Evolutionary conservation across 2,797 vertebrate species (phyloP), one percentile per base, ranked within the genome.

Genomic region (Aeoliscus strigatus): DNA sequence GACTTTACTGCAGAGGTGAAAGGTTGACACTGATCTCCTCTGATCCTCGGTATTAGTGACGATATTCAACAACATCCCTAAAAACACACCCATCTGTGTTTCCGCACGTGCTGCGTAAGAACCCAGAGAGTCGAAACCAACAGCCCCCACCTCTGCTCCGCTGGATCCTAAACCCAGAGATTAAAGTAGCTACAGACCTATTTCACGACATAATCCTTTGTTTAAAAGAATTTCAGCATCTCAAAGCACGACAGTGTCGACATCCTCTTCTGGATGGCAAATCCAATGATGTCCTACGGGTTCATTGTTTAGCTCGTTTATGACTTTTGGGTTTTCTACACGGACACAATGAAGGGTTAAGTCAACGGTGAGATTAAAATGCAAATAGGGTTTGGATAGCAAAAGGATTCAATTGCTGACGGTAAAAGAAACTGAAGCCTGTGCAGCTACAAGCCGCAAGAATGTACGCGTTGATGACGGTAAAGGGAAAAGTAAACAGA

Each of bases 1-100:
- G 45, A 48, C 34, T 49, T 39, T n/a, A n/a, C n/a, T n/a, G n/a
- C 13, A 6, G 41, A 49, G 63, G 65, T 75, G 52, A 73, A 72
- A 70, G 77, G 61, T 54, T 14, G 32, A 6, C 35, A 59, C 70
- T 81, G 74, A 86, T 83, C 78, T 67, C 18, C 18, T 60, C 41
- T 76, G 62, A 86, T 75, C 73, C 74, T 13, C 14, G 7, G 75
- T 33, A 78, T 84, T 80, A 81, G 50, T 27, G 35, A 34, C 32
- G 39, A 73, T 67, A 74, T 72, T 60, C 51, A 56, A 52, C 52
- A 62, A 35, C 51, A 57, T 60, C 47, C 38, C 66, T 57, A 28
- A 64, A 21, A 71, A 70, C 67, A 60, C 37, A 26, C 50, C 79
- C 80, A 80, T 82, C 84, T 82, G 80, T 73, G 73, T 53, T 65